These are phyloP conservation scores for Acestrorhynchus altus DNA, from an alignment of 2,797 vertebrate species.

Conservation along the genomic window DNA sequence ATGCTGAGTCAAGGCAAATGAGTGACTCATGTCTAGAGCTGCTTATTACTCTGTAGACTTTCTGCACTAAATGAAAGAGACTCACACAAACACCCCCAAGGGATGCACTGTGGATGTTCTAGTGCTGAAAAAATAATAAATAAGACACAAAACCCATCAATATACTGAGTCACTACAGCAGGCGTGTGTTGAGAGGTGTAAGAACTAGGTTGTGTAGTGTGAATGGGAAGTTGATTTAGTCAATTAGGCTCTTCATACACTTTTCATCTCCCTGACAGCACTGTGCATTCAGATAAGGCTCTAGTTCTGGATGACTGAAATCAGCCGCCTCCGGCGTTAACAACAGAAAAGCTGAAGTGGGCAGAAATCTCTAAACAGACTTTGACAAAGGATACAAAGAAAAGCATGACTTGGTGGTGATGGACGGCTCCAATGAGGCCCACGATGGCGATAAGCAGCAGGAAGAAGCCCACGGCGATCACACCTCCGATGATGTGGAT, in stretches of 20 bases:
- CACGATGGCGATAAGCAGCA: slow-evolving; percentile 90
- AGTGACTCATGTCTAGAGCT: not conserved
- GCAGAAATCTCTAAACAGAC: not conserved
- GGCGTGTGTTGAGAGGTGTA: not conserved
- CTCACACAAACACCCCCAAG: not conserved
- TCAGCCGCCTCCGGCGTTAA: not conserved
- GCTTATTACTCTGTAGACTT: not conserved
- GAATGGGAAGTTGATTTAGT: not conserved
- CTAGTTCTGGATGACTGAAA: not conserved
- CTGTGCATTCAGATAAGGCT: not conserved
- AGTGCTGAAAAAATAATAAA: not conserved
- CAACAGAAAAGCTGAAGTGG: not conserved
- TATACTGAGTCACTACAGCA: not conserved
- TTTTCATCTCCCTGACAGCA: not conserved
- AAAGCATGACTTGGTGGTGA: slow-evolving; percentile 95
- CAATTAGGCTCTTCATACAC: not conserved
- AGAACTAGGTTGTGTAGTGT: not conserved
- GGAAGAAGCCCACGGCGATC: slow-evolving; percentile 91
- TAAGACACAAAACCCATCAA: not conserved
- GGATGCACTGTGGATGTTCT: not conserved
- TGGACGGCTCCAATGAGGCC: slow-evolving; percentile 89
- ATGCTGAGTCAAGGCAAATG: slow-evolving; percentile 64
- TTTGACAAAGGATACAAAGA: slow-evolving; percentile 91
- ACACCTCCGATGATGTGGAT: slow-evolving; percentile 95
- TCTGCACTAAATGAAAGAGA: not conserved